phyloP scores from a whole-genome alignment of 2,888 invertebrate genomes.

The Agonopterix alstromeriana region DNA sequence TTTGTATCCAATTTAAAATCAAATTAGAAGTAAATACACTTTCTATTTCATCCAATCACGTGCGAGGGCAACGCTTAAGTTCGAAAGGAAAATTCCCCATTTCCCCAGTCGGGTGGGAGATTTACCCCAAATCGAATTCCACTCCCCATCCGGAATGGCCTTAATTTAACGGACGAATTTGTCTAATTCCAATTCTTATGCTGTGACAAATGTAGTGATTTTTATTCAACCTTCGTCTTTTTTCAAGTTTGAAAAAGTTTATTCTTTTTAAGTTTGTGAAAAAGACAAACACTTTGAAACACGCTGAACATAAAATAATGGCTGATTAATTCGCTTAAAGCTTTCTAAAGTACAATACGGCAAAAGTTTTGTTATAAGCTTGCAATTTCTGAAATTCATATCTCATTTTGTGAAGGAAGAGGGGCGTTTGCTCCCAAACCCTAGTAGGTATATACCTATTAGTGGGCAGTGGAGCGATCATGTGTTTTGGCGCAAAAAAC shows the following conservation, averaged over 20 bases:
- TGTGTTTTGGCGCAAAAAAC: slow-evolving; percentile 2
- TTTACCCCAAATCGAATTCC: slow-evolving; percentile 71
- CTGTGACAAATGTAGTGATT: slow-evolving; percentile 73
- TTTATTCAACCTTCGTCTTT: slow-evolving; percentile 54
- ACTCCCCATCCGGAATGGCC: slow-evolving; percentile 55
- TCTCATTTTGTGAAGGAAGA: background rate
- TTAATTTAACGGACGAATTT: slow-evolving; percentile 75
- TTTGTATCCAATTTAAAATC: slow-evolving; percentile 72
- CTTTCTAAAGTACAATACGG: slow-evolving; percentile 18
- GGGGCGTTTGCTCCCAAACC: background rate
- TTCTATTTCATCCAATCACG: slow-evolving; percentile 65
- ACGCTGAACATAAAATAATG: slow-evolving; percentile 26
- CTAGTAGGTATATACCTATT: background rate
- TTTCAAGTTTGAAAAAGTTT: background rate
- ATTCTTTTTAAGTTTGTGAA: background rate
- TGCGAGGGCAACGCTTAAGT: slow-evolving; percentile 44
- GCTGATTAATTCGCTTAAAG: slow-evolving; percentile 21
- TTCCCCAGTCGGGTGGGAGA: slow-evolving; percentile 51
- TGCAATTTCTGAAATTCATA: slow-evolving; percentile 14
- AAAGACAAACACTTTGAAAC: background rate
- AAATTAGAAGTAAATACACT: slow-evolving; percentile 71
- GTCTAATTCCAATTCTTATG: slow-evolving; percentile 74
- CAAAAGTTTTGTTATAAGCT: slow-evolving; percentile 16
- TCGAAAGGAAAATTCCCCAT: slow-evolving; percentile 48
- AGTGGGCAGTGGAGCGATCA: background rate